Conservation (phyloP, 2,888 invertebrate species). For the Strigamia maritima region DNA sequence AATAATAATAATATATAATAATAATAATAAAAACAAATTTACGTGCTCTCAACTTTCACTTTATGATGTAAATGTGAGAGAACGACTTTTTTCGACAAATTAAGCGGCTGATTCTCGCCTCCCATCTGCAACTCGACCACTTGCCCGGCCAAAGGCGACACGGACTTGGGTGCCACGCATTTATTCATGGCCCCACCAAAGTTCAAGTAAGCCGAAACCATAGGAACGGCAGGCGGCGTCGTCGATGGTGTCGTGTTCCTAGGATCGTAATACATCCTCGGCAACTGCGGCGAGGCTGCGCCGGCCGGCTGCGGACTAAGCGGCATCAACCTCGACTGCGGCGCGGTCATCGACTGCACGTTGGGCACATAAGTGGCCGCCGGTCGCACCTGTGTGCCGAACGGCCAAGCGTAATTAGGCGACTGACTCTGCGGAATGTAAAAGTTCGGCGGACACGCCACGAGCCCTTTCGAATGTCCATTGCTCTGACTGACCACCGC, state of each 20-base stretch:
- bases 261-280: constrained; percentile 42
- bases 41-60: neutral
- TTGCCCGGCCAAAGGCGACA: constrained; percentile 55
- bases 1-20: neutral
- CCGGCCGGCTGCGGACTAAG: constrained; percentile 37
- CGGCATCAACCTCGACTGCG: constrained; percentile 38
- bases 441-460: constrained; percentile 43
- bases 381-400: constrained; percentile 27
- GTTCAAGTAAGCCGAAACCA: constrained; percentile 51
- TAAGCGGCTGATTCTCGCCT: constrained; percentile 70
- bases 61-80: constrained; percentile 55
- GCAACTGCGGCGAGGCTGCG: constrained; percentile 38
- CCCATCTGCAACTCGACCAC: constrained; percentile 76
- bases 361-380: constrained; percentile 35
- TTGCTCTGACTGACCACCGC: neutral
- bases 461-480: constrained; percentile 40
- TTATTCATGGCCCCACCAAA: constrained; percentile 46
- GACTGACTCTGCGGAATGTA: constrained; percentile 43
- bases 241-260: constrained; percentile 6
- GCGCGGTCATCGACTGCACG: constrained; percentile 14
- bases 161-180: constrained; percentile 54
- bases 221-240: constrained; percentile 42
- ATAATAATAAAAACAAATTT: neutral
- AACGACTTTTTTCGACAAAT: constrained; percentile 81
- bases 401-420: constrained; percentile 41